Evolutionary conservation across 2,888 invertebrate genomes (phyloP).

Genomic region (Parthenolecanium corni): DNA sequence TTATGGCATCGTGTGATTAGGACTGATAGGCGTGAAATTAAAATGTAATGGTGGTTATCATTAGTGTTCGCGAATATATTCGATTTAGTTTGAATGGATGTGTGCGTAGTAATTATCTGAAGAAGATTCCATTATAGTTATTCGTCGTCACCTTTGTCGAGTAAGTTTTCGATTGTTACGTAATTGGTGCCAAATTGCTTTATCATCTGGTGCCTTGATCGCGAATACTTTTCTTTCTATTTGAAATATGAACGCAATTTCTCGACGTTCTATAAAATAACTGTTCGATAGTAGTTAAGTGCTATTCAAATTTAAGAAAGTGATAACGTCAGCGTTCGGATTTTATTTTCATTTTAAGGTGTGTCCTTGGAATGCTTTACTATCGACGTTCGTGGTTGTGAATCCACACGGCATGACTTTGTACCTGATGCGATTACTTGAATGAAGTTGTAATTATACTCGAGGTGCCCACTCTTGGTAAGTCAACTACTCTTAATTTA

Average conservation of each 20-base stretch:
- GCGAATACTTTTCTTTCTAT: background rate
- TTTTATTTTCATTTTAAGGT: conserved; percentile 22
- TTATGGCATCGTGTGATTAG: conserved; percentile 13
- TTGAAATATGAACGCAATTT: background rate
- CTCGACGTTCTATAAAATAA: background rate
- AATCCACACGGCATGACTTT: no score
- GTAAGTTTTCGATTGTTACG: conserved; percentile 23
- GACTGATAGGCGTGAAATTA: conserved; percentile 20
- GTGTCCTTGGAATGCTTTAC: conserved; percentile 24
- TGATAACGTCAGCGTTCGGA: no score
- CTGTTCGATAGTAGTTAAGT: background rate
- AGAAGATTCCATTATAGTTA: background rate
- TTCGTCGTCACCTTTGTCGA: background rate
- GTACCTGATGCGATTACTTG: no score
- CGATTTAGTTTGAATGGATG: conserved; percentile 13
- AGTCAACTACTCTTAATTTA: no score
- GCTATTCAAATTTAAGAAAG: background rate
- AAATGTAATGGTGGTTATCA: background rate
- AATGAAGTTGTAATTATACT: no score
- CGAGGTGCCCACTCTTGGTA: no score
- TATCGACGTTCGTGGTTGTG: background rate
- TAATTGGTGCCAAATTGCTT: conserved; percentile 13
- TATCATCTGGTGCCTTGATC: conserved; percentile 20
- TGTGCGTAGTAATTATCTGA: background rate
- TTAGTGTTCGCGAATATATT: background rate